Evolutionary conservation across 30 jellyfish, hydroid and myxozoan genomes (phyloP).

Genomic region (Pseudorhiza aurosa): DNA sequence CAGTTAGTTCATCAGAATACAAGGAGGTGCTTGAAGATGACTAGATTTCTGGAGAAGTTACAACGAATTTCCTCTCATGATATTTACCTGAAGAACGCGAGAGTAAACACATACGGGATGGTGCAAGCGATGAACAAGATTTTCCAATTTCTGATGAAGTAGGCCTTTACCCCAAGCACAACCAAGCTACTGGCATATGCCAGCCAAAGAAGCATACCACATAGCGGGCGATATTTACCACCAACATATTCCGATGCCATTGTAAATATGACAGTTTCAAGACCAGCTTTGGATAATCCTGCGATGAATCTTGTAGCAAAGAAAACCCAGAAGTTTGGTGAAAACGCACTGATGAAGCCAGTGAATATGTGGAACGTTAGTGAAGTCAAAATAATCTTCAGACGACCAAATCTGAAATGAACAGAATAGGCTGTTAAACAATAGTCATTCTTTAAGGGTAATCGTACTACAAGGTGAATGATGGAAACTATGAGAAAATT

Average conservation of each 20-base stretch:
- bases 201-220: neutral
- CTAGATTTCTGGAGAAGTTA: too few species aligned
- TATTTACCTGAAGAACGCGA: slow-evolving; percentile 34
- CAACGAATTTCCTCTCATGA: too few species aligned
- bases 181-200: neutral
- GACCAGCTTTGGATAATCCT: slow-evolving; percentile 78
- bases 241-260: slow-evolving; percentile 33
- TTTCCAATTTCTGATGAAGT: slow-evolving; percentile 73
- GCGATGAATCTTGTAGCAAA: slow-evolving; percentile 24
- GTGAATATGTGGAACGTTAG: slow-evolving; percentile 6
- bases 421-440: neutral
- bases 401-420: slow-evolving; percentile 66
- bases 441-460: neutral
- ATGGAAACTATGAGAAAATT: too few species aligned
- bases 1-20: too few species aligned
- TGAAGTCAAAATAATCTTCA: slow-evolving; percentile 40
- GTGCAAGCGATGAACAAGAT: slow-evolving; percentile 51
- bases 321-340: slow-evolving; percentile 36
- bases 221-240: neutral
- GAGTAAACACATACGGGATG: slow-evolving; percentile 49
- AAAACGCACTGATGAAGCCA: slow-evolving; percentile 59
- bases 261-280: slow-evolving; percentile 39
- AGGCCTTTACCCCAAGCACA: slow-evolving; percentile 33
- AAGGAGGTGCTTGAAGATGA: too few species aligned
- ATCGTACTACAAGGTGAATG: neutral